A percentile compares a stretch with the other conserved stretches of the same genome.
Evolutionary conservation across 35 echinoderm and acorn worm species (phyloP).

Genomic region (Apostichopus californicus): DNA sequence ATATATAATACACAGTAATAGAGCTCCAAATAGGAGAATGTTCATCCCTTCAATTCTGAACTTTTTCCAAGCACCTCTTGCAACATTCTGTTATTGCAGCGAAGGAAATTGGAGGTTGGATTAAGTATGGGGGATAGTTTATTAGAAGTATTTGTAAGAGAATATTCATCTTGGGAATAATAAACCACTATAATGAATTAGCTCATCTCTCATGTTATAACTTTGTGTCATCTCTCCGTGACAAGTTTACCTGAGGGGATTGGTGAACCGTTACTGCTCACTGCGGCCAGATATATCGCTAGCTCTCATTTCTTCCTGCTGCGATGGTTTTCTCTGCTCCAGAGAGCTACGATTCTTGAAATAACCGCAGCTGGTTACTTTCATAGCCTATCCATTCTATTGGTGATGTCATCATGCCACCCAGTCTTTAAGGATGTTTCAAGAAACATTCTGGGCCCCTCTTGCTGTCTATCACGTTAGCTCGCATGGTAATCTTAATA

Average conservation of each 20-base stretch:
- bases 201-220: background rate
- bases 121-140: background rate
- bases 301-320: background rate
- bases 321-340: background rate
- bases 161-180: background rate
- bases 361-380: background rate
- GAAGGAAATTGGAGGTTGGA: background rate
- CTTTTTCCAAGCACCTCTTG: no score
- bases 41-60: no score
- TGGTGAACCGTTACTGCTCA: no score
- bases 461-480: no score
- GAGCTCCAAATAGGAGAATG: no score
- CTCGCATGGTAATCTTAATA: no score
- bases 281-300: no score
- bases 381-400: background rate
- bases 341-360: background rate
- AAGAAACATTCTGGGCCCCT: no score
- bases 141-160: background rate
- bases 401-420: background rate
- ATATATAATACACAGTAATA: no score
- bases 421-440: no score
- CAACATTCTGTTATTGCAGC: background rate
- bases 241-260: no score
- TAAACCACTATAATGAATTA: background rate
- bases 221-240: no score